These are phyloP conservation scores for Lutraria lutraria DNA, from an alignment of 2,888 invertebrate genomes.

Conservation along the genomic window DNA sequence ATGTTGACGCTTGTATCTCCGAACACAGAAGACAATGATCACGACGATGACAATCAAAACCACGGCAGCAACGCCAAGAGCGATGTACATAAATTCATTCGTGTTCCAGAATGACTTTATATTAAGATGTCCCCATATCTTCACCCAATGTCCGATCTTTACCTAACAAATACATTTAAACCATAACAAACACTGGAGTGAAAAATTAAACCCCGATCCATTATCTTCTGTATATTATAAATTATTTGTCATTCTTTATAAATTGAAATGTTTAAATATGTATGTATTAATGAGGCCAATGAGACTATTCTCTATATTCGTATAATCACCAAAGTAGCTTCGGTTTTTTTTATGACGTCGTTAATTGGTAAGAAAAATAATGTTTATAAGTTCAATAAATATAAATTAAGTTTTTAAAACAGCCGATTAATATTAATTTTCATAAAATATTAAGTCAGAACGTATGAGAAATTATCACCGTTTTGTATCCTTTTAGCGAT, in stretches of 20 bases:
- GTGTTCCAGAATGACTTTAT: constrained; percentile 49
- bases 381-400: no score
- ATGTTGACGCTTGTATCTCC: neutral
- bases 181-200: neutral
- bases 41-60: constrained; percentile 20
- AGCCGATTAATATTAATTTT: no score
- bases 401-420: no score
- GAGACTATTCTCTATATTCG: no score
- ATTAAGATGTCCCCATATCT: constrained; percentile 35
- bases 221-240: neutral
- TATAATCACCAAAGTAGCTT: no score
- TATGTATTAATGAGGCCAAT: no score
- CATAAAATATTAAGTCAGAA: no score
- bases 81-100: constrained; percentile 38
- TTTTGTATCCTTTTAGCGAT: no score
- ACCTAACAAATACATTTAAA: constrained; percentile 30
- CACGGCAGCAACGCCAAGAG: constrained; percentile 8
- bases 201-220: neutral
- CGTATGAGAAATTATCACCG: no score
- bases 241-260: neutral
- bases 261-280: no score
- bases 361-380: no score
- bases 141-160: constrained; percentile 40
- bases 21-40: neutral
- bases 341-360: no score